Conservation (phyloP, 2,797 vertebrate species). For the Danio aesculapii region DNA sequence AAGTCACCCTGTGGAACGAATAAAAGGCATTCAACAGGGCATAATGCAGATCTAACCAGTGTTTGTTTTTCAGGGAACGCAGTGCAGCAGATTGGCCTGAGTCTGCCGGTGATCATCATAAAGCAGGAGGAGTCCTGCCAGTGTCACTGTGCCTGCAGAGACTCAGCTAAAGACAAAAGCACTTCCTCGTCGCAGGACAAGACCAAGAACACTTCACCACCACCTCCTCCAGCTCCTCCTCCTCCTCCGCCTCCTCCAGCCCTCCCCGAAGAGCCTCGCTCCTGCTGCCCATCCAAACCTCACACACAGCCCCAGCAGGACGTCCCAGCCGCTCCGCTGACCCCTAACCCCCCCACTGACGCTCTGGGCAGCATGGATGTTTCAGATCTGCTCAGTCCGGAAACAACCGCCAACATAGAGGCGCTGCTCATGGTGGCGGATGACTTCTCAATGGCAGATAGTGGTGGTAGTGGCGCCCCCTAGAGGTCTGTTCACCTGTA, state of each 20-base stretch:
- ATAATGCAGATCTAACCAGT: not conserved
- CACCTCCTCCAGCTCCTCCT: slow-evolving; percentile 64
- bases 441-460: slow-evolving; percentile 82
- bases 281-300: slow-evolving; percentile 56
- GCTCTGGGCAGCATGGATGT: slow-evolving; percentile 91
- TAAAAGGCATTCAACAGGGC: not conserved
- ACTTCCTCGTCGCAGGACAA: slow-evolving; percentile 71
- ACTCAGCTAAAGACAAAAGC: slow-evolving; percentile 90
- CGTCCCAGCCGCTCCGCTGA: slow-evolving; percentile 46
- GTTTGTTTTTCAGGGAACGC: slow-evolving; percentile 82
- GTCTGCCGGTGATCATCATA: slow-evolving; percentile 98
- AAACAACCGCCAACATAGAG: slow-evolving; percentile 85
- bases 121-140: slow-evolving; percentile 99
- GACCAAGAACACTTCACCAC: slow-evolving; percentile 56
- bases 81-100: slow-evolving; percentile 97
- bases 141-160: slow-evolving; percentile 97
- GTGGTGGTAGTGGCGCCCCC: slow-evolving; percentile 73
- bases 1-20: too few relatives aligned
- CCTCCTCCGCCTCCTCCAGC: slow-evolving; percentile 71
- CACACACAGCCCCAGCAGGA: slow-evolving; percentile 61
- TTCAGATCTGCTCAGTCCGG: slow-evolving; percentile 91
- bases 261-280: slow-evolving; percentile 69
- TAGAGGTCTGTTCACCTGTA: slow-evolving; percentile 71
- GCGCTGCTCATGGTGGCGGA: slow-evolving; percentile 92
- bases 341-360: slow-evolving; percentile 74